Evolutionary conservation across 2,888 invertebrate species (phyloP).

Genomic region (Hermodice carunculata): DNA sequence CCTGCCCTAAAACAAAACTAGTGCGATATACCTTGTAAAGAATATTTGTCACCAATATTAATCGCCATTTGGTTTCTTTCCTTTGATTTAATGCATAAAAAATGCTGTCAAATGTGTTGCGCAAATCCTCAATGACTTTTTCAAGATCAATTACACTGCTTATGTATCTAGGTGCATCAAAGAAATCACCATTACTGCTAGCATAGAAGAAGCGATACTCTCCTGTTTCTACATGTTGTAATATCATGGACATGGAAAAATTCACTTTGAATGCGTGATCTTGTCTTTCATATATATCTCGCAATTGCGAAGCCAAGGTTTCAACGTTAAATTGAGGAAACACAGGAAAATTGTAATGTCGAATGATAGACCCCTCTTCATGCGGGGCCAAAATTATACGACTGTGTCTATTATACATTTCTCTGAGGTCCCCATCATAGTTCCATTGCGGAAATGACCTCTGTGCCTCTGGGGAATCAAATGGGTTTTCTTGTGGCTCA

Average conservation of each 20-base stretch:
- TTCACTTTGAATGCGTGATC: not conserved
- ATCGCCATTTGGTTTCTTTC: not conserved
- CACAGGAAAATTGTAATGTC: too few species aligned
- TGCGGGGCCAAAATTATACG: too few species aligned
- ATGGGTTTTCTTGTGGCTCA: too few species aligned
- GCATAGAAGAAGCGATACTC: constrained; percentile 1
- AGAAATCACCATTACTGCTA: not conserved
- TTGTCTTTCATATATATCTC: too few species aligned
- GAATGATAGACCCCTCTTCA: too few species aligned
- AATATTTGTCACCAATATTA: not conserved
- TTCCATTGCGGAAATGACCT: too few species aligned
- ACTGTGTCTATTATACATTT: too few species aligned
- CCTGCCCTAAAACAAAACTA: not conserved
- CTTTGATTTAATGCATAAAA: not conserved
- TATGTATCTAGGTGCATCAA: not conserved
- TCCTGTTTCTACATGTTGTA: constrained; percentile 1
- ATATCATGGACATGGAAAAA: not conserved
- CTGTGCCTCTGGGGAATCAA: too few species aligned
- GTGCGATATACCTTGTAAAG: not conserved
- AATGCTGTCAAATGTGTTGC: too few species aligned
- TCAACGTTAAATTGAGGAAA: too few species aligned
- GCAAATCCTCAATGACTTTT: not conserved
- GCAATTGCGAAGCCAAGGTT: too few species aligned
- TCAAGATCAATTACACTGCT: not conserved
- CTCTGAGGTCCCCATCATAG: too few species aligned